Conservation (phyloP, 2,888 invertebrate species). For the Drosophila nigritarsus region DNA sequence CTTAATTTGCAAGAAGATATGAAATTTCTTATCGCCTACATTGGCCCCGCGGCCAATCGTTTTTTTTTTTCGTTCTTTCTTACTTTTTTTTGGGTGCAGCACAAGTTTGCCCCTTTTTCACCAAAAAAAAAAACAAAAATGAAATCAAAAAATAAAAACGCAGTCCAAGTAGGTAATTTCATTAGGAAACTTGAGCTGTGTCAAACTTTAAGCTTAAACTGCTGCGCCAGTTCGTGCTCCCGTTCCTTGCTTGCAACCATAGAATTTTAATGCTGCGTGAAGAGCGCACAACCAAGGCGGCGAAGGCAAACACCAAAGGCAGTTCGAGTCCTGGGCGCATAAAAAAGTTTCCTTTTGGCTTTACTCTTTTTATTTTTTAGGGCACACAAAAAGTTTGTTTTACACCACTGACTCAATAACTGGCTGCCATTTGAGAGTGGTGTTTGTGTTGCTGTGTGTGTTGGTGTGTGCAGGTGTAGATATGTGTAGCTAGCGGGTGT, state of each 20-base stretch:
- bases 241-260: constrained; percentile 50
- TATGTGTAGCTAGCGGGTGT: constrained; percentile 29
- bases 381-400: constrained; percentile 70
- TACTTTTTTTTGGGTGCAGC: constrained; percentile 27
- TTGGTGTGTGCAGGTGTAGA: constrained; percentile 11
- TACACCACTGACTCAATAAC: constrained; percentile 74
- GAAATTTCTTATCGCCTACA: constrained; percentile 64
- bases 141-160: constrained; percentile 34
- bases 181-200: constrained; percentile 80
- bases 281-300: constrained; percentile 50
- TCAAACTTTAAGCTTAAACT: constrained; percentile 79
- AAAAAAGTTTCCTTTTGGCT: constrained; percentile 51
- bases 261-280: constrained; percentile 74
- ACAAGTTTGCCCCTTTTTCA: constrained; percentile 67
- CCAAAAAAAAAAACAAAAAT: constrained; percentile 43
- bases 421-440: constrained; percentile 54
- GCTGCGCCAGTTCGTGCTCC: constrained; percentile 11
- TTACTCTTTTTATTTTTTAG: constrained; percentile 34
- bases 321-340: constrained; percentile 44
- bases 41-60: constrained; percentile 9
- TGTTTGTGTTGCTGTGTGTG: constrained; percentile 15
- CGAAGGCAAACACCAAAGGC: constrained; percentile 24
- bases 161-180: constrained; percentile 78
- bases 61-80: constrained; percentile 2
- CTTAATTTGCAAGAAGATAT: constrained; percentile 75